These are phyloP conservation scores for Melierax canorus DNA, from an alignment of 2,113 vertebrate genomes.

Conservation along the genomic window DNA sequence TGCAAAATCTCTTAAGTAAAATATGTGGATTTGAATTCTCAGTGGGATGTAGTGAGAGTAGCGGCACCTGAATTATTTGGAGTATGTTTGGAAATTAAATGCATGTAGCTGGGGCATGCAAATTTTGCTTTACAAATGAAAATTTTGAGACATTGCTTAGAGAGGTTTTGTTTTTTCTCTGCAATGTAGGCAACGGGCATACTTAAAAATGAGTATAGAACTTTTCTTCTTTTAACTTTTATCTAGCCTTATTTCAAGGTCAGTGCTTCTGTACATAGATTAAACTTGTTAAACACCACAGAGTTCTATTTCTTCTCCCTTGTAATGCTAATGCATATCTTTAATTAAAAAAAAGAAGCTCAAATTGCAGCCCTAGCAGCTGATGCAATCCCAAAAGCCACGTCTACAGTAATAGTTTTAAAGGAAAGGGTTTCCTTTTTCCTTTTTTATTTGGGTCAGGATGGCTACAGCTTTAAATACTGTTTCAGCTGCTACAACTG, in stretches of 20 bases:
- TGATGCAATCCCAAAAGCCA: slow-evolving; percentile 55
- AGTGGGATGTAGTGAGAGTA: not conserved
- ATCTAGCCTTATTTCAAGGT: not conserved
- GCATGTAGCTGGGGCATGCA: not conserved
- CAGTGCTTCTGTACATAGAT: not conserved
- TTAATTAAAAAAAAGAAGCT: not conserved
- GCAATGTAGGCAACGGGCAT: not conserved
- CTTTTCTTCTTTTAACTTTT: not conserved
- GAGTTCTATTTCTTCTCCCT: not conserved
- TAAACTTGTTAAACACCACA: not conserved
- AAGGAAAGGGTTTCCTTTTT: slow-evolving; percentile 34
- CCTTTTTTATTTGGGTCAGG: slow-evolving; percentile 23
- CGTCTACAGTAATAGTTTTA: slow-evolving; percentile 18
- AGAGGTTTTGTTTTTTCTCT: not conserved
- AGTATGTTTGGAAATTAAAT: not conserved
- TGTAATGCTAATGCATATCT: not conserved
- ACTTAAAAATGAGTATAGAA: not conserved
- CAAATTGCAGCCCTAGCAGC: not conserved
- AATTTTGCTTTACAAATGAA: not conserved
- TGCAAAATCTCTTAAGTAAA: not conserved
- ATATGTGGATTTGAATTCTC: not conserved
- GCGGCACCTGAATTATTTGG: not conserved
- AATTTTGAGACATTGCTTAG: not conserved
- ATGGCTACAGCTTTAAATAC: slow-evolving; percentile 55
- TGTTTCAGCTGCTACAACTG: slow-evolving; percentile 44